phyloP scores from a whole-genome alignment of 2,113 vertebrate species.

The Myodes glareolus region DNA sequence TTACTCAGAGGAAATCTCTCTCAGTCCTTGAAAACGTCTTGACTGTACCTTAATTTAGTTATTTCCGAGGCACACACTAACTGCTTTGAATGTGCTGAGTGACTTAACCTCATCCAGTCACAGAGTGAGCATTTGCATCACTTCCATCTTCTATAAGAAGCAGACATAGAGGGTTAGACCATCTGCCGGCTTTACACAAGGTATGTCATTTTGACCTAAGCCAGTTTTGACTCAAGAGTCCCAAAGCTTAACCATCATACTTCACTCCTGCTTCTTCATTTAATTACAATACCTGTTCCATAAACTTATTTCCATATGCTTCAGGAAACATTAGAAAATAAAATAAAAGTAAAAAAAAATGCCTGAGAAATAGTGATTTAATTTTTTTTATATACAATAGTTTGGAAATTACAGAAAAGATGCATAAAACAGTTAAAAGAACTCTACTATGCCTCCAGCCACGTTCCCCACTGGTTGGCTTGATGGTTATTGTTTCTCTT shows the following conservation, averaged over 20 bases:
- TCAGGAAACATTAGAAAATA: not conserved
- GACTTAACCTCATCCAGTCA: not conserved
- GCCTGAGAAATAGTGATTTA: not conserved
- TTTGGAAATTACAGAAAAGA: not conserved
- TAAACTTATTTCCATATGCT: not conserved
- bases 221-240: not conserved
- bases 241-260: not conserved
- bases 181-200: not conserved
- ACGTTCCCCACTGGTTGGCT: not conserved
- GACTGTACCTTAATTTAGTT: not conserved
- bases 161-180: not conserved
- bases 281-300: slow-evolving; percentile 10
- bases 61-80: not conserved
- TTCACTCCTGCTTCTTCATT: slow-evolving; percentile 13
- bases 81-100: not conserved
- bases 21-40: not conserved
- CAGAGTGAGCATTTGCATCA: not conserved
- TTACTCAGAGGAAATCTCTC: not conserved
- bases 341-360: not conserved
- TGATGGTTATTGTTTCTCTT: not conserved
- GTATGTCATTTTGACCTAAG: slow-evolving; percentile 21
- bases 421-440: slow-evolving; percentile 35
- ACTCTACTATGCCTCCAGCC: not conserved
- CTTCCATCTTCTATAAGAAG: not conserved
- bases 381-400: not conserved